Percentiles rank a stretch among this genome's conserved stretches.
phyloP scores from a whole-genome alignment of 1,140 invertebrate species.

The Anoplophora glabripennis region DNA sequence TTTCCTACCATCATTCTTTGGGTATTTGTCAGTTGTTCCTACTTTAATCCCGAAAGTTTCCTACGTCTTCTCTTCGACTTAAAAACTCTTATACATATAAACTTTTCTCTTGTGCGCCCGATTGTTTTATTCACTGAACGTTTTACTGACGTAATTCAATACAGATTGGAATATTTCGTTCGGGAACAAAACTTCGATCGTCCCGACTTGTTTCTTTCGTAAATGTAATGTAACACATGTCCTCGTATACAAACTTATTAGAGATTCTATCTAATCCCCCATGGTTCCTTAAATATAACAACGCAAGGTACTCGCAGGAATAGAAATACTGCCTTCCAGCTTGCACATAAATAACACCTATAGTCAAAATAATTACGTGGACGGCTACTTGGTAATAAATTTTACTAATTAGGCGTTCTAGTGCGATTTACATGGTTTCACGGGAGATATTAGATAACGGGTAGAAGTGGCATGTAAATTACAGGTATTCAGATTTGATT shows the following conservation, averaged over 20 bases:
- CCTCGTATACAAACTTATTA: neutral
- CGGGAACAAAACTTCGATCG: neutral
- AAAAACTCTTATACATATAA: neutral
- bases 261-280: neutral
- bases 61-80: neutral
- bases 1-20: neutral
- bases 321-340: no score
- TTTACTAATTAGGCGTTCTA: no score
- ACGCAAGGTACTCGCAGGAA: neutral
- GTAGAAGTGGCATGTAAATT: no score
- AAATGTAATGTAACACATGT: neutral
- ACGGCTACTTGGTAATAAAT: no score
- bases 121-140: slow-evolving; percentile 3
- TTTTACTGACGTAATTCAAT: neutral
- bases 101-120: neutral
- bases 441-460: no score
- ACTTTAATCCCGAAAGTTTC: slow-evolving; percentile 11
- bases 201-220: neutral
- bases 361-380: no score
- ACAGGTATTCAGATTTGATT: no score
- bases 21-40: slow-evolving; percentile 12
- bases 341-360: no score
- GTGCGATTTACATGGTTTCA: no score
- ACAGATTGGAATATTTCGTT: slow-evolving; percentile 1
- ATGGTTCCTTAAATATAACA: slow-evolving; percentile 1